A percentile compares a stretch with the other conserved stretches of the same genome.
Evolutionary conservation across 2,113 vertebrate genomes (phyloP).

Genomic region (Ictalurus furcatus): DNA sequence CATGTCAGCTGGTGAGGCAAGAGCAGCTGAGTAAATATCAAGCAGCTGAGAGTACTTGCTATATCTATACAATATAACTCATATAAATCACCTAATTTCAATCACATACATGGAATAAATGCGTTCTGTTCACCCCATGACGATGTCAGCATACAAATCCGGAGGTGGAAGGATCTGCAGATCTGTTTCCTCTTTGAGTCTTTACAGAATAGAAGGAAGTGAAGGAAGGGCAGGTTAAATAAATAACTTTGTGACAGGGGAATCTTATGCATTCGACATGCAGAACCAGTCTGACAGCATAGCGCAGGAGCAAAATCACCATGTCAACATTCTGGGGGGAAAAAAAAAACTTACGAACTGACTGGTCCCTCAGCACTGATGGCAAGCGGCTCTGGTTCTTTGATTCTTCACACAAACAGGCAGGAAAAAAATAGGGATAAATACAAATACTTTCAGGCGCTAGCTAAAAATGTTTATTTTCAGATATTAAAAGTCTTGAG

Average conservation of each 20-base stretch:
- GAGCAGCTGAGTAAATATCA: neutral
- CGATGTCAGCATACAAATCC: slow-evolving; percentile 68
- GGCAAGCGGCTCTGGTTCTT: slow-evolving; percentile 23
- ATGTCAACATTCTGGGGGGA: slow-evolving; percentile 21
- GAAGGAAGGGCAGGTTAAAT: neutral
- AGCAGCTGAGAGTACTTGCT: neutral
- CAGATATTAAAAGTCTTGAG: neutral
- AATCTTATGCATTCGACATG: slow-evolving; percentile 19
- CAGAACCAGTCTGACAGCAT: slow-evolving; percentile 51
- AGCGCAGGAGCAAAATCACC: slow-evolving; percentile 12
- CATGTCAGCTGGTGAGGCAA: slow-evolving; percentile 2
- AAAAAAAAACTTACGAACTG: slow-evolving; percentile 41
- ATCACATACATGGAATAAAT: slow-evolving; percentile 25
- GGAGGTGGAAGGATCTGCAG: slow-evolving; percentile 71
- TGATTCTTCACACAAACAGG: neutral
- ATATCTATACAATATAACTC: neutral
- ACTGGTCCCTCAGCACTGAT: slow-evolving; percentile 45
- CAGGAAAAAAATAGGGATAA: neutral
- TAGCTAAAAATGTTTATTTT: neutral
- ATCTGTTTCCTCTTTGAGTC: slow-evolving; percentile 47
- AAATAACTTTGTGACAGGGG: neutral
- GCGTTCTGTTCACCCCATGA: neutral
- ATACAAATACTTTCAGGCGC: neutral
- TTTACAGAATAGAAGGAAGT: slow-evolving; percentile 41
- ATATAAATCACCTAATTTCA: neutral